Evolutionary conservation across 2,113 vertebrate genomes (phyloP), one percentile per base, ranked within the genome.

Genomic region (Oncorhynchus masou): DNA sequence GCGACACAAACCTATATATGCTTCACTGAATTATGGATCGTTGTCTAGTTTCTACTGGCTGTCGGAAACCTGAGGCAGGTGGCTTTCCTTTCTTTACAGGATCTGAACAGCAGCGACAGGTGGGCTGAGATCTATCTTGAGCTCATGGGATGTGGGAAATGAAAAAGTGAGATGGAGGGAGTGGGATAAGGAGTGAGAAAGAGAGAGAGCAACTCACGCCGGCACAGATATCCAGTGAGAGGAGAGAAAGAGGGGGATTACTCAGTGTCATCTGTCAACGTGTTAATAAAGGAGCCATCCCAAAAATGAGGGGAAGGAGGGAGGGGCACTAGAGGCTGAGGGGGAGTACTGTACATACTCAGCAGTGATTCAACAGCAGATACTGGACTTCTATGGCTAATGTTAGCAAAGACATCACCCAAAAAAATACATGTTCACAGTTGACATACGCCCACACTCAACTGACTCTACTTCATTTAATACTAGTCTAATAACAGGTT

Each of bases 261-360:
- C 73, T 68, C 64, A 72, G 51, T 75, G 64, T 51, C 64, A 51
- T 79, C 78, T 76, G 66, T 88, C 79, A 83, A 69, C 75, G 25
- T 31, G 73, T 77, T 86, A 83, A 86, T 86, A 83, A 85, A 80
- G 79, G 34, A 87, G 65, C 68, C 60, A 29, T 80, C 51, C 75
- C 70, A 83, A 78, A 77, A 68, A 76, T 79, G 70, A 82, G 29
- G 68, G 70, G 31, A 70, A 24, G 49, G 60, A 29, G 31, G 54
- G 5, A 24, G 22, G 27, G 16, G 6, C 49, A 19, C 15, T 54
- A 15, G 12, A 65, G 25, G 24, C 39, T 25, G 54, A 67, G 27
- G 15, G 12, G 11, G 70, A 62, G 6, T 45, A 45, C 39, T 45
- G 39, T 45, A 11, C 8, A 9, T 45, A 11, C 39, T 45, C 39